Percentiles rank a stretch among this genome's conserved stretches.
phyloP scores from a whole-genome alignment of 2,888 invertebrate species.

The Aromia moschata region DNA sequence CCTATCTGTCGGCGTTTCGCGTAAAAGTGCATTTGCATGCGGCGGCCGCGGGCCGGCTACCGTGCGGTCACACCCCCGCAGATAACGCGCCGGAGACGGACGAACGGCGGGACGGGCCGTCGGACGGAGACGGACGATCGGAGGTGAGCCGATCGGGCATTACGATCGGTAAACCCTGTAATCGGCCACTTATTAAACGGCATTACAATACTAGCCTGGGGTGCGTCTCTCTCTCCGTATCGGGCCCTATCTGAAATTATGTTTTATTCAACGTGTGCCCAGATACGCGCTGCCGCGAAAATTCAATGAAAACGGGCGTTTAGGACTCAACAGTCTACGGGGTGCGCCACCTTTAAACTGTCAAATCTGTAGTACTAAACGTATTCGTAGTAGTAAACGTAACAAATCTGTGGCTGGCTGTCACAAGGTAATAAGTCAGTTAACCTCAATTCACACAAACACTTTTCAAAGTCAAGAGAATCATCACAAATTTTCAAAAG shows the following conservation, averaged over 20 bases:
- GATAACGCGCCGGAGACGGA: slow-evolving; percentile 46
- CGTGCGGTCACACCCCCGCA: slow-evolving; percentile 56
- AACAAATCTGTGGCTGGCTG: too few relatives aligned
- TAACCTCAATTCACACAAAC: too few relatives aligned
- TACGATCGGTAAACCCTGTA: slow-evolving; percentile 56
- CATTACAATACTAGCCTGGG: slow-evolving; percentile 50
- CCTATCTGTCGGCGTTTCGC: slow-evolving; percentile 48
- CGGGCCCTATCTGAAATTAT: slow-evolving; percentile 32
- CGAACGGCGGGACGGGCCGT: slow-evolving; percentile 35
- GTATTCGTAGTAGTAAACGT: too few relatives aligned
- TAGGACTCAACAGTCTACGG: too few relatives aligned
- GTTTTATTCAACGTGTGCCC: slow-evolving; percentile 15
- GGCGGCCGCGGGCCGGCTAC: slow-evolving; percentile 54
- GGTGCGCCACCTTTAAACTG: too few relatives aligned
- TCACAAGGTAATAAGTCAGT: too few relatives aligned
- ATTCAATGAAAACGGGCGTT: slow-evolving; percentile 22
- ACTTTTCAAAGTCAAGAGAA: too few relatives aligned
- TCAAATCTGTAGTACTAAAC: too few relatives aligned
- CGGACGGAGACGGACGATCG: slow-evolving; percentile 46
- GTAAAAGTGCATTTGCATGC: slow-evolving; percentile 55
- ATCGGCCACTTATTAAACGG: slow-evolving; percentile 57
- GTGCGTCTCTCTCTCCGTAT: slow-evolving; percentile 34
- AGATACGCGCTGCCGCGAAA: slow-evolving; percentile 1
- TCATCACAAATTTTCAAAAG: too few relatives aligned
- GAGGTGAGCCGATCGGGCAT: slow-evolving; percentile 52